Base-by-base conservation (phyloP, 1,140 invertebrate genomes). In the Zaprionus ornatus region DNA sequence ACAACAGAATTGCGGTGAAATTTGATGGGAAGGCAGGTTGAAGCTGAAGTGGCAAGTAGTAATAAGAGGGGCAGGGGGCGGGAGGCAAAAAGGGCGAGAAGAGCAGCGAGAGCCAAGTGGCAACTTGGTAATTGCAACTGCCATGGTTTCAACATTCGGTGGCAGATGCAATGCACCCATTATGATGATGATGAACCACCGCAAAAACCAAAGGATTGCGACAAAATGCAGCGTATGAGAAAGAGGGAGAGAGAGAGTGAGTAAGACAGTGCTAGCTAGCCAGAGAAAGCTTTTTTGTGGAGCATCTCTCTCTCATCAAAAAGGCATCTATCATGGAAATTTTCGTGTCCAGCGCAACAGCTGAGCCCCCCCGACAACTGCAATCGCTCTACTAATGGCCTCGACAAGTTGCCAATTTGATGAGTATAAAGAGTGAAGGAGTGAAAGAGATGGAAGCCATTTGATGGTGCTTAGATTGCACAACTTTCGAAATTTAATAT, bases 121-220 rank as follows among this genome's bases (percentile, higher is more conserved):
- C 59, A 63, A 62, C 25, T 29, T 45, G 21, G 52, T 63, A 63
- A 56, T 55, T 48, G 69, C 52, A 66, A 57, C 25, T 50, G 67
- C 62, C 27, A 32, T 10, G 29, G 9, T 32, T 37, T 29, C 40
- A 65, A 60, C 42, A 60, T 29, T 17, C 40, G 59, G 21, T 52
- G 56, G 55, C 67, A 63, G 29, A 56, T 65, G 68, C 50, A 75
- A 72, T 77, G 79, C 75, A 74, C 70, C 69, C 79, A 82, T 79
- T 82, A 77, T 82, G 76, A 80, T 66, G 71, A 70, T 29, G 55
- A 59, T 42, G 40, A 45, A 71, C 52, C 52, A 70, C 79, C 83
- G 56, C 83, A 79, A 65, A 72, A 78, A 79, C 82, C 82, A 72
- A 69, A 80, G 79, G 83, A 86, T 87, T 86, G 83, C 62, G 75